phyloP scores from a whole-genome alignment of 2,888 invertebrate species.

The Rhogogaster chlorosoma region DNA sequence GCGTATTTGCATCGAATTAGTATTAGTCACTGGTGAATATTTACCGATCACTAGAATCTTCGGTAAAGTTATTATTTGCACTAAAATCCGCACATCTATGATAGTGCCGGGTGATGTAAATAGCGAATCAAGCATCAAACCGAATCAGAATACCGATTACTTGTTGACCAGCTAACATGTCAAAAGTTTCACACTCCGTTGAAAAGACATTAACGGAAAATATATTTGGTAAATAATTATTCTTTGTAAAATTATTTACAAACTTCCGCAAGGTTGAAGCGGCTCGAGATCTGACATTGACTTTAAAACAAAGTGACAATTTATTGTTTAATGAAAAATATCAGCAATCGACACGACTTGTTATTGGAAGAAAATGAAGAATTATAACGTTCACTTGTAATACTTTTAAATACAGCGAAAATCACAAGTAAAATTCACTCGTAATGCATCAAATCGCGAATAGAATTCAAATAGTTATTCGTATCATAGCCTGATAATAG shows the following conservation, averaged over 20 bases:
- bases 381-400: not conserved
- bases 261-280: not conserved
- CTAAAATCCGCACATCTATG: not conserved
- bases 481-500: constrained; percentile 24
- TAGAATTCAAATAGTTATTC: not conserved
- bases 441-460: not conserved
- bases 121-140: not conserved
- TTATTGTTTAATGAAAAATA: not conserved
- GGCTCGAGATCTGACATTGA: not conserved
- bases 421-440: constrained; percentile 1
- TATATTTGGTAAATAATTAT: not conserved
- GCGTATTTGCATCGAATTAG: not conserved
- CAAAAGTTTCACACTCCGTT: not conserved
- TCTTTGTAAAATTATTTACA: not conserved
- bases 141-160: not conserved
- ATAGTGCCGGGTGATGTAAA: not conserved
- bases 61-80: not conserved
- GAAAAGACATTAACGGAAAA: not conserved
- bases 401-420: not conserved
- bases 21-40: constrained; percentile 5
- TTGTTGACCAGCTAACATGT: not conserved
- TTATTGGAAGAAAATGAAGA: not conserved
- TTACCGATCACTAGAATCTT: not conserved
- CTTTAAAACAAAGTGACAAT: not conserved
- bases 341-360: not conserved